Conservation (phyloP, 2,113 vertebrate genomes). For the Thamnophis sirtalis region DNA sequence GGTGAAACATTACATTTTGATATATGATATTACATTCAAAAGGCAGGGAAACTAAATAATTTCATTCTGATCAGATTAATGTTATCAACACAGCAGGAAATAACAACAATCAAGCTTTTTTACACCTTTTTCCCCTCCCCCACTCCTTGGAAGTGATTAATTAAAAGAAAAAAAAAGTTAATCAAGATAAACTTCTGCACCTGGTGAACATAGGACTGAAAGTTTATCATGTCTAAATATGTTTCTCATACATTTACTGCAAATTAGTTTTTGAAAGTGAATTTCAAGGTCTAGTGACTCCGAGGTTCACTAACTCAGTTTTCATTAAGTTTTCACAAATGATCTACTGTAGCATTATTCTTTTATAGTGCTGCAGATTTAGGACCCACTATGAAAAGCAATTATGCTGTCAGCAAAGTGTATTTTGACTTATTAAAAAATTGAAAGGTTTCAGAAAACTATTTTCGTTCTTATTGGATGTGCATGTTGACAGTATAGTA, state of each 20-base stretch:
- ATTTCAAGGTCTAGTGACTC: constrained; percentile 95
- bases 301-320: constrained; percentile 88
- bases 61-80: constrained; percentile 28
- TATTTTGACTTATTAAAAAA: constrained; percentile 95
- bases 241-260: constrained; percentile 95
- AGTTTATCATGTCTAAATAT: constrained; percentile 88
- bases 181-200: constrained; percentile 76
- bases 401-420: constrained; percentile 94
- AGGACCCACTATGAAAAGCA: constrained; percentile 84
- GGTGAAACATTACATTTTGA: constrained; percentile 28
- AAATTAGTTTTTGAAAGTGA: constrained; percentile 99
- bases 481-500: constrained; percentile 70
- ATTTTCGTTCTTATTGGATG: constrained; percentile 68
- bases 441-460: constrained; percentile 79
- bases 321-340: constrained; percentile 98
- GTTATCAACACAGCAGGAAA: constrained; percentile 31
- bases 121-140: not conserved
- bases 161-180: constrained; percentile 72
- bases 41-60: constrained; percentile 24
- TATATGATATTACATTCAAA: constrained; percentile 25
- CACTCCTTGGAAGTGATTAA: constrained; percentile 55
- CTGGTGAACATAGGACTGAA: constrained; percentile 63
- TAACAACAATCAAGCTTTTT: constrained; percentile 17
- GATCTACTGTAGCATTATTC: constrained; percentile 87
- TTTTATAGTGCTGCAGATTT: constrained; percentile 80